Evolutionary conservation across 2,113 vertebrate species (phyloP).

Genomic region (Helogale parvula): DNA sequence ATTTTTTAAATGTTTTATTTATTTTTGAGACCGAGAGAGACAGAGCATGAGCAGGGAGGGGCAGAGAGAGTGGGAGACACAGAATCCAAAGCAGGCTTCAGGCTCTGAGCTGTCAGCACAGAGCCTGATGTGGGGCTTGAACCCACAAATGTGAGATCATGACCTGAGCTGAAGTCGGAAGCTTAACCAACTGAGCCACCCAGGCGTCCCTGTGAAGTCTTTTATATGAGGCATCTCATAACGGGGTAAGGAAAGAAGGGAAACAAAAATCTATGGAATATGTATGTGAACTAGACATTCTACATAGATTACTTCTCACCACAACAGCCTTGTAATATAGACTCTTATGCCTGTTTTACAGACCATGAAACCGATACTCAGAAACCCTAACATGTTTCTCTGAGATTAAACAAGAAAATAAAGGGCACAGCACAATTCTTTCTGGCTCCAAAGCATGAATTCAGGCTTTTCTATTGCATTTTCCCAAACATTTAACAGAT

Average conservation of each 20-base stretch:
- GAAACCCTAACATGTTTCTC: background rate
- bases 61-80: too few species aligned
- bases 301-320: background rate
- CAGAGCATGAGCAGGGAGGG: too few species aligned
- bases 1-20: too few species aligned
- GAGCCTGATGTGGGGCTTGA: too few species aligned
- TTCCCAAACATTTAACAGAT: background rate
- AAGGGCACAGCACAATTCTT: background rate
- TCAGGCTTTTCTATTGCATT: background rate
- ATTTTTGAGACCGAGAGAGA: too few species aligned
- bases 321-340: background rate
- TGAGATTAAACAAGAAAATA: background rate
- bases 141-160: too few species aligned
- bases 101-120: too few species aligned
- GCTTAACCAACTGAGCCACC: too few species aligned
- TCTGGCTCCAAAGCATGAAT: background rate
- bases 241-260: background rate
- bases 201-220: background rate
- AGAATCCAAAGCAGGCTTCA: too few species aligned
- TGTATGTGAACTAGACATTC: background rate
- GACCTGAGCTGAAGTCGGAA: too few species aligned
- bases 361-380: background rate
- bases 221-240: background rate
- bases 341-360: background rate
- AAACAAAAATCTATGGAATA: background rate